Conservation (phyloP, 2,888 invertebrate genomes). For the Parnassius glacialis region DNA sequence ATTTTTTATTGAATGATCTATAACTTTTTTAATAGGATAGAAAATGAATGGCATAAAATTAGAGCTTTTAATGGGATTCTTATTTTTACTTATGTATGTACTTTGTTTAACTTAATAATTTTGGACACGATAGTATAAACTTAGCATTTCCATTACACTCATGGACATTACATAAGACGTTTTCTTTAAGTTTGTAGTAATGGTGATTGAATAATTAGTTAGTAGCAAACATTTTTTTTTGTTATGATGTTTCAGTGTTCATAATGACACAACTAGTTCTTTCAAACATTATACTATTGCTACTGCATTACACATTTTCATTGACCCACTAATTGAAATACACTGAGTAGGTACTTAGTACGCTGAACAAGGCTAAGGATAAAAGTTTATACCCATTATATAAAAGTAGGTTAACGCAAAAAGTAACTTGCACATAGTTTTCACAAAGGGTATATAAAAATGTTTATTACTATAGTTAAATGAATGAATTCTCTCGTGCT, state of each 20-base stretch:
- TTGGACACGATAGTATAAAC: too few species aligned
- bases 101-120: not conserved
- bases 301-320: not conserved
- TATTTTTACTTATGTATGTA: not conserved
- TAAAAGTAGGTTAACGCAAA: conserved; percentile 24
- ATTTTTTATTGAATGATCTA: not conserved
- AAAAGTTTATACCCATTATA: conserved; percentile 22
- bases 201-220: too few species aligned
- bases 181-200: too few species aligned
- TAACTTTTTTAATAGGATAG: not conserved
- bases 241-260: too few species aligned
- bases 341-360: conserved; percentile 5
- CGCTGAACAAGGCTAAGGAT: conserved; percentile 18
- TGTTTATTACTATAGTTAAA: conserved; percentile 1
- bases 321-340: conserved; percentile 19
- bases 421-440: conserved; percentile 18
- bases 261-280: too few species aligned
- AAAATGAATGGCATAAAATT: too few species aligned
- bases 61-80: not conserved
- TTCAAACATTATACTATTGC: too few species aligned
- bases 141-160: too few species aligned
- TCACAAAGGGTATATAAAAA: conserved; percentile 15
- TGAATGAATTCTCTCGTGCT: too few species aligned
- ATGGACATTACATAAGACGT: too few species aligned
- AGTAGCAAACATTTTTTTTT: too few species aligned